These are phyloP conservation scores for Columba janthina DNA, from an alignment of 2,113 vertebrate species.

Conservation along the genomic window DNA sequence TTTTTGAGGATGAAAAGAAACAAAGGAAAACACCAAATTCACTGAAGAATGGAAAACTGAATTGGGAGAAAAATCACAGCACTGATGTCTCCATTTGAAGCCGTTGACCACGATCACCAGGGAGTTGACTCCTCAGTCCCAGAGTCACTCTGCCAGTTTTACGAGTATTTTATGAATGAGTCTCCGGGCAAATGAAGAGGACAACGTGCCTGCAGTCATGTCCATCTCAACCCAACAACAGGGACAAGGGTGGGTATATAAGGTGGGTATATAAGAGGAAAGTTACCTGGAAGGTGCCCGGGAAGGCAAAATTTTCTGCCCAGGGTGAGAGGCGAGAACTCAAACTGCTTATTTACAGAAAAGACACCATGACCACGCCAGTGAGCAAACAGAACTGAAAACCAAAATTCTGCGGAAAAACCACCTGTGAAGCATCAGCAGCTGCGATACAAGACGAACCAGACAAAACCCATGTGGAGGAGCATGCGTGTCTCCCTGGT, in stretches of 20 bases:
- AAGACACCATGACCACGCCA: not conserved
- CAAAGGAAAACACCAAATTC: not conserved
- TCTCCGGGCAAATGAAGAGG: not conserved
- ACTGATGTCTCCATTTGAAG: not conserved
- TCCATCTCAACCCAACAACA: not conserved
- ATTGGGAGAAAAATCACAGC: not conserved
- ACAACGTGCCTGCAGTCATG: not conserved
- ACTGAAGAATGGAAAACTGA: not conserved
- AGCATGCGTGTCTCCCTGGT: fast-evolving
- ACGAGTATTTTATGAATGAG: not conserved
- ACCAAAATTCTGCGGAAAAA: not conserved
- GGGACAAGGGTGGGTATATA: too few relatives aligned
- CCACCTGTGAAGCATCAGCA: not conserved
- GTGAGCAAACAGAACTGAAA: not conserved
- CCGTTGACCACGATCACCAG: fast-evolving
- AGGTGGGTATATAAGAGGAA: not conserved
- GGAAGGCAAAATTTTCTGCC: not conserved
- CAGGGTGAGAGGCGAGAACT: not conserved
- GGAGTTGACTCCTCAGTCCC: fast-evolving
- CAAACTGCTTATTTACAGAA: not conserved
- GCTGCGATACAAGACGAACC: not conserved
- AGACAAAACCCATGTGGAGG: not conserved
- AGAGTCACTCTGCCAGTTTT: not conserved
- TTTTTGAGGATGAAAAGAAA: not conserved
- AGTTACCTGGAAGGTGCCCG: not conserved